Base-by-base conservation (phyloP, 1,140 invertebrate species). In the Drosophila dunni region DNA sequence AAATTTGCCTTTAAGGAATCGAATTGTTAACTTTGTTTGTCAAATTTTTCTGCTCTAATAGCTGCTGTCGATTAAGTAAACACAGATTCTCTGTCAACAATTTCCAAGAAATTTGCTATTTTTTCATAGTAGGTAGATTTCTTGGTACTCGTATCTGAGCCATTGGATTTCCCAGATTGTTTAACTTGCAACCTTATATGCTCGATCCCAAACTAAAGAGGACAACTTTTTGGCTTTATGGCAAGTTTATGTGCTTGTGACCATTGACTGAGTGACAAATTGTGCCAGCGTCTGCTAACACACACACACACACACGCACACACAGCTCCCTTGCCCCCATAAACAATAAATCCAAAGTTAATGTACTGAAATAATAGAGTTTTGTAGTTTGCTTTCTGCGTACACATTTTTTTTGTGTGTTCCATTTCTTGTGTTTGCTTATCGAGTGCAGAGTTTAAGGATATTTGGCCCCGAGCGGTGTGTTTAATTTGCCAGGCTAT, bases 341-440 rank as follows among this genome's bases (percentile, higher is more conserved):
- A 88, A 86, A 79, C 83, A 88, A 89, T 89, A 88, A 89, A 89
- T 88, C 80, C 66, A 67, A 83, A 83, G 66, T 84, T 89, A 88
- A 88, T 88, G 83, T 88, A 83, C 72, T 72, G 83, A 89, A 88
- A 88, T 88, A 88, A 88, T 83, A 83, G 60, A 80, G 84, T 78
- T 83, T 83, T 83, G 77, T 67, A 70, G 86, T 78, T 66, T 65
- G 60, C 45, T 11, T 51, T 62, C 34, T 36, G 11, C 13, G 9
- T 38, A 29, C 24, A 29, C 6, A 5, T 40, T 11, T 61, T 42
- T 50, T 46, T 24, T 6, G 9, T 6, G 9, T 24, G n/a, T 67
- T 36, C 4, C 42, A 9, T 50, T 57, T 54, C 34, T 64, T 36
- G 36, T 61, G 34, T 45, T 33, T 44, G 36, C 40, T 76, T 63